Evolutionary conservation across 2,113 vertebrate species (phyloP), one percentile per base, ranked within the genome.

Genomic region (Megaptera novaeangliae): DNA sequence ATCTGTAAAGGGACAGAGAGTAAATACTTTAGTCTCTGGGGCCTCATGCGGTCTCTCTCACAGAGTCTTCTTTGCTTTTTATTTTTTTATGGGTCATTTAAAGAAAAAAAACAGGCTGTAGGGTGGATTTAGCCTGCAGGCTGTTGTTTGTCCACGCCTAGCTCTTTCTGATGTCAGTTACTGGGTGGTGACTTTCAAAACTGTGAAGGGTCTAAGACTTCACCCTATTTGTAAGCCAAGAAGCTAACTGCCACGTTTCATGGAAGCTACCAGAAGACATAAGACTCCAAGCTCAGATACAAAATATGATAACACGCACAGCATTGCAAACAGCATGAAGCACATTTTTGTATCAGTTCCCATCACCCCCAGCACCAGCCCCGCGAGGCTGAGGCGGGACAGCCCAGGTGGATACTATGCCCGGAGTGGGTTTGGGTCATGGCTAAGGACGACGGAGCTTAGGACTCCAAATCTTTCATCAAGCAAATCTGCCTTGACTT

Each of bases 291-390:
- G 21, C 5, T 49, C 46, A 82, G 59, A 63, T 0, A 63, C 44
- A 68, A 39, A 78, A 57, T 10, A 66, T 12, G n/a, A 39, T 1
- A 5, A 21, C 3, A 31, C 5, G 12, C n/a, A 23, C 6, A 23
- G 55, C 29, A 39, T 2, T 23, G 20, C 21, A 9, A 21, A 4
- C 5, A 10, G 5, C 2, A 17, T 1, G 9, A 27, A 39, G 21
- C 39, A 36, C 55, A 0, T 21, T 8, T 82, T 4, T 17, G 2
- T 12, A 3, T 23, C 44, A 55, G 23, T 3, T 27, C 64, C 36
- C 20, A 0, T 17, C 31, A 2, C 2, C 36, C 6, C 21, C 6
- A 3, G 2, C 18, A 21, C 41, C 2, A 20, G 18, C 10, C 49
- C 80, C 41, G 34, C 0, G 2, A 7, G 63, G 61, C 59, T 41